Base-by-base conservation (phyloP, 23 tunicate species). In the Aplidium turbinatum region DNA sequence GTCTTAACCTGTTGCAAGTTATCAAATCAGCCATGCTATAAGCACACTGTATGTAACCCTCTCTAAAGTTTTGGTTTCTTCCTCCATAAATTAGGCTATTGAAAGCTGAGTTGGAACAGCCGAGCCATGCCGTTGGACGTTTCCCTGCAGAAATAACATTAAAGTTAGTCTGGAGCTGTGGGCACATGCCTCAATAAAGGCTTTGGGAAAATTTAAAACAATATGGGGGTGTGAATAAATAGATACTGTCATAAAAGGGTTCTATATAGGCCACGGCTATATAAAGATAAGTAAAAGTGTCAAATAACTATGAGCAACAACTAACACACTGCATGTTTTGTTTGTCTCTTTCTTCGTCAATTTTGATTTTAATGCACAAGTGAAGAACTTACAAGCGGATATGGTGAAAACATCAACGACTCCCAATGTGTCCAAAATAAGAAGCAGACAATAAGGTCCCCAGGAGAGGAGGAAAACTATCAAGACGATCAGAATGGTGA, bases 51-150 rank as follows among this genome's bases (percentile, higher is more conserved):
- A 48, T 50, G 67, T 79, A 79, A n/a, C 84, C 84, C 26, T 50
- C 68, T 38, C 84, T 42, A 1, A 79, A 79, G 32, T 54, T 79
- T 35, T 34, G 47, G 31, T 79, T 68, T 0, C 84, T 52, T 76
- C 84, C 67, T 5, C 84, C 84, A 42, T 79, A 79, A 31, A 79
- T 79, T 11, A 79, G 6, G 66, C 84, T 79, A 29, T 79, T 79
- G 65, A 68, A 36, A 6, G 76, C 70, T 38, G 84, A 79, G 35
- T 79, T 79, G 76, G 68, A 67, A 52, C 47, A 28, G 22, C 76
- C 84, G 18, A 79, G 62, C 84, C 84, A 79, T 4, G 76, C 75
- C 45, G 48, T n/a, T 0, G 84, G 84, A 4, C 84, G 74, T 51
- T 79, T 79, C 26, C 48, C 76, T 67, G 46, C 33, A 25, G 24